These are phyloP conservation scores for Ylistrum balloti DNA, from an alignment of 1,140 invertebrate genomes.

Conservation along the genomic window DNA sequence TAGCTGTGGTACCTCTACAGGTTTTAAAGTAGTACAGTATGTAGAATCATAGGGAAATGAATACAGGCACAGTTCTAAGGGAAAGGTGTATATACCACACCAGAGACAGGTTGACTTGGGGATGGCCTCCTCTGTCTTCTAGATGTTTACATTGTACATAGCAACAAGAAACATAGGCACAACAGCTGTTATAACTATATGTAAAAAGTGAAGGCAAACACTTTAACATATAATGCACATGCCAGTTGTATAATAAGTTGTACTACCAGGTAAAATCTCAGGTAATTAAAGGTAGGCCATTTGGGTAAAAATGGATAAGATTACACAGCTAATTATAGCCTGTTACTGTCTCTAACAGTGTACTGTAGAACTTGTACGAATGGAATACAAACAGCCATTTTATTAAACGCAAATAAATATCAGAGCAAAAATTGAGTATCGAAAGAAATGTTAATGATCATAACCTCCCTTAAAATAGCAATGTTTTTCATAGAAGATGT, in stretches of 20 bases:
- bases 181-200: neutral
- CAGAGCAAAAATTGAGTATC: too few species aligned
- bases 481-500: too few species aligned
- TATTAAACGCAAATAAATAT: too few species aligned
- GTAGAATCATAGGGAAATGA: neutral
- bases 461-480: too few species aligned
- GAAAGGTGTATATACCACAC: neutral
- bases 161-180: neutral
- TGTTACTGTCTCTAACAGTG: too few species aligned
- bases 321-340: neutral
- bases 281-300: neutral
- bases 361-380: too few species aligned
- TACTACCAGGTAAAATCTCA: neutral
- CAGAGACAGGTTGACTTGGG: constrained; percentile 8
- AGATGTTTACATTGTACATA: neutral
- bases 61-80: neutral
- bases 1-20: neutral
- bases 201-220: neutral
- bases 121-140: neutral
- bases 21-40: neutral
- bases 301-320: neutral
- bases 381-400: too few species aligned
- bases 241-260: neutral
- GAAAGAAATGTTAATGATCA: too few species aligned
- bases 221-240: neutral